Percentiles rank a stretch among this genome's conserved stretches.
These are phyloP conservation scores for Sinotaia quadrata DNA, from an alignment of 2,888 invertebrate species.

Conservation along the genomic window DNA sequence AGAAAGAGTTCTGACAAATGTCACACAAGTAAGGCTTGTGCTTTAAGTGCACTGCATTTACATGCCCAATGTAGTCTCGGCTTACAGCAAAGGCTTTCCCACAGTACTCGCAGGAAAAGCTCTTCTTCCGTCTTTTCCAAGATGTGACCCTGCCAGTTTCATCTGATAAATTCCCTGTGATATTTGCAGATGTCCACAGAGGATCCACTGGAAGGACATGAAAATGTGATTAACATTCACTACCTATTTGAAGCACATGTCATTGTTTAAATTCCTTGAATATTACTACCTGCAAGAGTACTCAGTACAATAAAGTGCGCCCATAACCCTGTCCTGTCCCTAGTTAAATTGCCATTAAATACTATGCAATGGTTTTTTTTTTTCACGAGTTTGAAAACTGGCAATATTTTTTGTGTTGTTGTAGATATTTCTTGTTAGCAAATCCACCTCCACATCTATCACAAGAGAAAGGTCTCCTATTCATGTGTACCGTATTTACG, in stretches of 20 bases:
- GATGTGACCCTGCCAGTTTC: not conserved
- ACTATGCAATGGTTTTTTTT: no score
- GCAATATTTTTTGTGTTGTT: not conserved
- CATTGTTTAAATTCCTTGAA: no score
- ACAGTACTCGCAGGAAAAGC: conserved; percentile 34
- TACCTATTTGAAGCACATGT: no score
- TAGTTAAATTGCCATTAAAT: no score
- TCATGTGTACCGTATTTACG: conserved; percentile 16
- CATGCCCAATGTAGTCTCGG: conserved; percentile 33
- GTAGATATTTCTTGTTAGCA: not conserved
- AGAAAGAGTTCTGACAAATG: conserved; percentile 30
- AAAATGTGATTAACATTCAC: no score
- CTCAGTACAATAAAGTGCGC: no score
- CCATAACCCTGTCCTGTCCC: no score
- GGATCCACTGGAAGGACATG: conserved; percentile 1
- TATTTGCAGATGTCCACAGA: not conserved
- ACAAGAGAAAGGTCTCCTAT: conserved; percentile 10
- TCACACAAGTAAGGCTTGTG: conserved; percentile 33
- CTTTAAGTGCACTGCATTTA: conserved; percentile 36
- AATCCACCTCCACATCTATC: not conserved
- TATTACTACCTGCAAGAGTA: no score
- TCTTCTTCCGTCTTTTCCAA: conserved; percentile 29
- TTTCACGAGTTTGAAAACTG: no score
- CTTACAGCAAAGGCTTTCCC: conserved; percentile 36
- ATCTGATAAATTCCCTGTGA: no score